Evolutionary conservation across 1,140 invertebrate species (phyloP).

Genomic region (Leptinotarsa texana): DNA sequence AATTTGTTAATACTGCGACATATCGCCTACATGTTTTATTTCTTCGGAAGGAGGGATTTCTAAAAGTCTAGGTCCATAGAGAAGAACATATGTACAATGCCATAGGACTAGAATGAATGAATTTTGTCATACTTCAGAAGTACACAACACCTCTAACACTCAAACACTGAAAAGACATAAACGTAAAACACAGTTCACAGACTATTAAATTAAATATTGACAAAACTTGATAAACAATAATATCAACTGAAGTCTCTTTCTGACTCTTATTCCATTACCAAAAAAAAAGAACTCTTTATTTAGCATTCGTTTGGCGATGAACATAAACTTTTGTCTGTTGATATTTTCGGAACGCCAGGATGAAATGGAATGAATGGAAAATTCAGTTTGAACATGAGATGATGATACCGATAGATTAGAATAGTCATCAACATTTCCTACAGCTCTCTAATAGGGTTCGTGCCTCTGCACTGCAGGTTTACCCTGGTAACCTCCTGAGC

Average conservation of each 20-base stretch:
- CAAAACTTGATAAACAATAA: too few species aligned
- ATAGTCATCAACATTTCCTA: too few species aligned
- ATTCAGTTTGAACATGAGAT: conserved; percentile 13
- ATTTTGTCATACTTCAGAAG: conserved; percentile 26
- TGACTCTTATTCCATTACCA: background rate
- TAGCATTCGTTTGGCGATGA: background rate
- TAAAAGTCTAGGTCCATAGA: conserved; percentile 88
- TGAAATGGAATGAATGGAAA: conserved; percentile 28
- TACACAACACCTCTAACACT: conserved; percentile 34
- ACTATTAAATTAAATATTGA: background rate
- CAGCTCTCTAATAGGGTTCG: too few species aligned
- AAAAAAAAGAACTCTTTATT: background rate
- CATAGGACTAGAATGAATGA: conserved; percentile 69
- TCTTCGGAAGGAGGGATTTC: conserved; percentile 58
- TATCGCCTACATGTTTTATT: conserved; percentile 21
- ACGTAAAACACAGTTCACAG: conserved; percentile 27
- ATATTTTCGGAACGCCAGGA: conserved; percentile 22
- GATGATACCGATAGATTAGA: background rate
- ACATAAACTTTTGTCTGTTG: background rate
- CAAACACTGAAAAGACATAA: conserved; percentile 27
- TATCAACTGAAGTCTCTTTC: too few species aligned
- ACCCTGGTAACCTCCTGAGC: too few species aligned
- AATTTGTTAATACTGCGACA: too few species aligned
- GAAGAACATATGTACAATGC: conserved; percentile 96
- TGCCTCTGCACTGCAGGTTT: too few species aligned